Conservation (phyloP, 2,797 vertebrate genomes). For the Lacerta agilis region DNA sequence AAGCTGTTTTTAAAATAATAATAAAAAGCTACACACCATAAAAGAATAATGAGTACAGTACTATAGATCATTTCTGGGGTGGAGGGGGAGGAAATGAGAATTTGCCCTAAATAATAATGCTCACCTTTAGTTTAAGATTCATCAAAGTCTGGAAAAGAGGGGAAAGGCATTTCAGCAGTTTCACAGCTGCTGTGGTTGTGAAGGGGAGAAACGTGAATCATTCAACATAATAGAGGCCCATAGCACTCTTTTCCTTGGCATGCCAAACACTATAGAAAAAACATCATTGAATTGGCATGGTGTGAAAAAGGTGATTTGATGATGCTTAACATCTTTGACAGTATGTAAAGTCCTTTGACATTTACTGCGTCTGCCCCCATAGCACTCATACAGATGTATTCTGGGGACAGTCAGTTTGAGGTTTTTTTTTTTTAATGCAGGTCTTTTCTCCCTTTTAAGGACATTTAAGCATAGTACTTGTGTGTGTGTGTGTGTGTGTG, state of each 20-base stretch:
- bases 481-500: too few species aligned
- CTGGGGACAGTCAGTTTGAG: not conserved
- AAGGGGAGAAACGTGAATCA: not conserved
- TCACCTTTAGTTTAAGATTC: not conserved
- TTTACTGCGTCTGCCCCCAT: slow-evolving; percentile 15
- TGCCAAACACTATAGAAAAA: not conserved
- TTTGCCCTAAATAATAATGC: not conserved
- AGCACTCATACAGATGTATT: not conserved
- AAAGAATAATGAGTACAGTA: not conserved
- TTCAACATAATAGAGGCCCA: not conserved
- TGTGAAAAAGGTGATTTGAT: slow-evolving; percentile 8
- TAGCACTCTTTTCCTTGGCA: not conserved
- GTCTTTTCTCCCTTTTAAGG: not conserved
- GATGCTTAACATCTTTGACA: slow-evolving; percentile 7
- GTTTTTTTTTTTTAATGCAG: not conserved
- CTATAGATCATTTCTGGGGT: not conserved
- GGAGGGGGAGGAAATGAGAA: not conserved
- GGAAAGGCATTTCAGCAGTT: fast-evolving
- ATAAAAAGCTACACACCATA: not conserved
- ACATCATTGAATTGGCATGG: fast-evolving
- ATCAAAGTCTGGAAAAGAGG: not conserved
- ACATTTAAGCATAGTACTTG: not conserved
- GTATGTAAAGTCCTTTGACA: slow-evolving; percentile 4
- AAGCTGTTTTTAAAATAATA: not conserved
- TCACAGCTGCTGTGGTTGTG: not conserved